phyloP scores from a whole-genome alignment of 1,140 invertebrate genomes.

The Harpegnathos saltator region DNA sequence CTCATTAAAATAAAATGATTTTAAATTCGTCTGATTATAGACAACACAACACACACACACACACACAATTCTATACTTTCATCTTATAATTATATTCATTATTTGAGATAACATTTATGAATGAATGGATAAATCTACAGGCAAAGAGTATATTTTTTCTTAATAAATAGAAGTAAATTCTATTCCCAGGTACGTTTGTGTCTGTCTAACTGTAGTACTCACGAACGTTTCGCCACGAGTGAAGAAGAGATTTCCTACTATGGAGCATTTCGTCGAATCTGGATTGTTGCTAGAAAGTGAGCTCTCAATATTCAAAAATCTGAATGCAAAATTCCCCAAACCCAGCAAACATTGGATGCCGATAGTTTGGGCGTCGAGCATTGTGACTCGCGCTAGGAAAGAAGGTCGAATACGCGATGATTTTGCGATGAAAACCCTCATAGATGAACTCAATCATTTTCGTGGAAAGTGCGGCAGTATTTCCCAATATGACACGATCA shows the following conservation, averaged over 20 bases:
- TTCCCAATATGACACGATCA: slow-evolving; percentile 95
- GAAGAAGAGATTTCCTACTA: slow-evolving; percentile 96
- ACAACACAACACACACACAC: too few species aligned
- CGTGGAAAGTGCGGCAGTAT: slow-evolving; percentile 93
- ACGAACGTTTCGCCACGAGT: slow-evolving; percentile 94
- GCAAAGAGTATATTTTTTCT: not conserved
- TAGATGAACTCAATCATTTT: slow-evolving; percentile 96
- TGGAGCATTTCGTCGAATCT: slow-evolving; percentile 94
- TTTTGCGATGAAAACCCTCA: slow-evolving; percentile 95
- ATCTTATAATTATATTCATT: too few species aligned
- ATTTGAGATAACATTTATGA: too few species aligned
- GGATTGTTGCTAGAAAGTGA: slow-evolving; percentile 96
- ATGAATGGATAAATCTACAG: not conserved
- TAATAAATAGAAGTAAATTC: not conserved
- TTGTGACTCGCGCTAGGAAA: slow-evolving; percentile 94
- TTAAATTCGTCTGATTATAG: too few species aligned
- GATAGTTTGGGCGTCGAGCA: slow-evolving; percentile 96
- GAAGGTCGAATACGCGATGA: slow-evolving; percentile 97
- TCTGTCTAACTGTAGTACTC: slow-evolving; percentile 93
- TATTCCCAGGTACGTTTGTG: slow-evolving; percentile 88
- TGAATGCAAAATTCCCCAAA: slow-evolving; percentile 94
- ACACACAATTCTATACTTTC: too few species aligned
- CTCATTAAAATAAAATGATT: too few species aligned
- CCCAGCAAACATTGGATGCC: slow-evolving; percentile 98
- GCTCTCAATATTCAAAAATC: slow-evolving; percentile 90